phyloP scores from a whole-genome alignment of 1,140 invertebrate genomes.

The Pogonus chalceus region DNA sequence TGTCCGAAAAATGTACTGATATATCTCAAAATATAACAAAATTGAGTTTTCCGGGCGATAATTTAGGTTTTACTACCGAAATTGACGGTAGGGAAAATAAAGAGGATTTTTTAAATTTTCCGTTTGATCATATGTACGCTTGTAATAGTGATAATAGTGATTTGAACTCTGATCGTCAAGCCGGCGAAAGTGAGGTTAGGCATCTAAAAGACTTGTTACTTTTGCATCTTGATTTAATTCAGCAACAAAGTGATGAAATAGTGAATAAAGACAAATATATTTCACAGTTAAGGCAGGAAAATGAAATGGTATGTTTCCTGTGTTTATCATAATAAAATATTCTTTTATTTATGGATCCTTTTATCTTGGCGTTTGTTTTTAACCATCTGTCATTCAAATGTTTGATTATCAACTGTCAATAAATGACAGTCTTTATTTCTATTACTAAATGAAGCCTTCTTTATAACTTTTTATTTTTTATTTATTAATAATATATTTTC shows the following conservation, averaged over 20 bases:
- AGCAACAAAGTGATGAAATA: conserved; percentile 61
- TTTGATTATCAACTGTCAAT: background rate
- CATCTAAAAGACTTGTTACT: conserved; percentile 54
- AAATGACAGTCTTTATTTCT: no score
- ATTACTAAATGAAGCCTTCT: no score
- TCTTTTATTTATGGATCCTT: background rate
- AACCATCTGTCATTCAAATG: background rate
- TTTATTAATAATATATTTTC: no score
- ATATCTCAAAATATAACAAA: conserved; percentile 27
- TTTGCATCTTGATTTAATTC: conserved; percentile 62
- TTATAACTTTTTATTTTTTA: no score
- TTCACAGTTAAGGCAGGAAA: conserved; percentile 48
- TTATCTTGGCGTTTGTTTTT: background rate
- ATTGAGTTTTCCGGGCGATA: conserved; percentile 25
- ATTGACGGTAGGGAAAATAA: conserved; percentile 20
- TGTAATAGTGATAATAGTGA: conserved; percentile 22
- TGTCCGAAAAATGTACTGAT: conserved; percentile 32
- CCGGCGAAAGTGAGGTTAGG: conserved; percentile 45
- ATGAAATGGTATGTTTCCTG: conserved; percentile 45
- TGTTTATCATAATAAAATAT: background rate
- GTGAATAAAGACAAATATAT: conserved; percentile 56
- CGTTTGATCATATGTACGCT: conserved; percentile 31
- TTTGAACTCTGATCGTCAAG: conserved; percentile 35
- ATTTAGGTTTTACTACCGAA: conserved; percentile 18
- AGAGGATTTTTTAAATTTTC: conserved; percentile 20